Conservation (phyloP, 1,140 invertebrate genomes). For the Plectus sambesii region DNA sequence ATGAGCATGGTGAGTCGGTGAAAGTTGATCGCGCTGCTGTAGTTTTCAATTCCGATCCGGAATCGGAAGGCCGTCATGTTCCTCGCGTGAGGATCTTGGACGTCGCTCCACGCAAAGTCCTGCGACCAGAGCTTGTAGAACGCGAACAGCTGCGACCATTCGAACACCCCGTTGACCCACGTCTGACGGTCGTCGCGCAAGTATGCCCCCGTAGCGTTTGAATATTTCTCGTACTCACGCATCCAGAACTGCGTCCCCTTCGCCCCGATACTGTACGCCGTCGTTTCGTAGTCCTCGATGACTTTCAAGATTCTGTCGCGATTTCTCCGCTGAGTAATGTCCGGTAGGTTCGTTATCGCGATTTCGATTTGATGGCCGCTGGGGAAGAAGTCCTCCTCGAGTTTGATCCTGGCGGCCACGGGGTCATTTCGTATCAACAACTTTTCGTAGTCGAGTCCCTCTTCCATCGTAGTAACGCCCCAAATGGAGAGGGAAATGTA, state of each 20-base stretch:
- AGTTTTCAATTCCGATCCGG: slow-evolving; percentile 40
- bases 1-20: slow-evolving; percentile 50
- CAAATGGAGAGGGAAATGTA: slow-evolving; percentile 46
- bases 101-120: slow-evolving; percentile 39
- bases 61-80: slow-evolving; percentile 39
- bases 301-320: slow-evolving; percentile 30
- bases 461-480: slow-evolving; percentile 43
- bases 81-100: slow-evolving; percentile 24
- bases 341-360: slow-evolving; percentile 36
- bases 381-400: slow-evolving; percentile 39
- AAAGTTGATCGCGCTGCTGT: slow-evolving; percentile 39
- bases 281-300: slow-evolving; percentile 36
- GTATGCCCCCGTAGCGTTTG: slow-evolving; percentile 40
- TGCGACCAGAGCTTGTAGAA: slow-evolving; percentile 45
- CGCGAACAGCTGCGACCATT: slow-evolving; percentile 43
- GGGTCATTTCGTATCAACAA: slow-evolving; percentile 46
- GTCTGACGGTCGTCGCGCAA: slow-evolving; percentile 33
- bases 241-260: slow-evolving; percentile 43
- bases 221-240: slow-evolving; percentile 40
- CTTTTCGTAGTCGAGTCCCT: slow-evolving; percentile 47
- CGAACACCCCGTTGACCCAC: slow-evolving; percentile 41
- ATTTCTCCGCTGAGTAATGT: slow-evolving; percentile 29
- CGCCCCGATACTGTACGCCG: slow-evolving; percentile 28
- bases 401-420: slow-evolving; percentile 27
- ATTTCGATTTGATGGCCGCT: slow-evolving; percentile 40